Conservation (phyloP, 2,113 vertebrate genomes). For the Hydrochoerus hydrochaeris region DNA sequence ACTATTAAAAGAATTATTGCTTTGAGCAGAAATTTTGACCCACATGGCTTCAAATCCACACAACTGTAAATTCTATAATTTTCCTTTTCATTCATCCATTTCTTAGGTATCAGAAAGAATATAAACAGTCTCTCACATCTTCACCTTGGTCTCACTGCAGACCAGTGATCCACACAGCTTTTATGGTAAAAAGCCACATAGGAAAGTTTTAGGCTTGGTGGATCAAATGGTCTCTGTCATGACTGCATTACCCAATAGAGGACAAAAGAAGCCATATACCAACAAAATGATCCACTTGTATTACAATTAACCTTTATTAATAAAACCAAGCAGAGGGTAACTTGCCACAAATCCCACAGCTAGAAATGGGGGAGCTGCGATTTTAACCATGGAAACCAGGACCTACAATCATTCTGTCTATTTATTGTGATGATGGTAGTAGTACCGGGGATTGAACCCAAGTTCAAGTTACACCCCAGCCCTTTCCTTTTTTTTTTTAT, state of each 20-base stretch:
- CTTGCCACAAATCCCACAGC: not conserved
- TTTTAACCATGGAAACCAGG: not conserved
- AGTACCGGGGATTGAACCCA: not conserved
- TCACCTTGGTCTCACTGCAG: not conserved
- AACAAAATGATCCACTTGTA: not conserved
- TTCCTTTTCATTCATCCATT: not conserved
- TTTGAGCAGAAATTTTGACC: not conserved
- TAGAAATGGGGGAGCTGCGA: not conserved
- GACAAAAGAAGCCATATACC: not conserved
- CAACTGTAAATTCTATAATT: not conserved
- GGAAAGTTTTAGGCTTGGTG: not conserved
- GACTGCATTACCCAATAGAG: not conserved
- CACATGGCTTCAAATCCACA: not conserved
- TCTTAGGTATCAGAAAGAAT: not conserved
- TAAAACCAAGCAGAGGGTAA: not conserved
- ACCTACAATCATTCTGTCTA: not conserved
- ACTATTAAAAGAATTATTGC: not conserved
- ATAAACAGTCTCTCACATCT: not conserved
- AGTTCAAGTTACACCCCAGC: not conserved
- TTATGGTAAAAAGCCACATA: not conserved
- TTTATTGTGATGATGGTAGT: not conserved
- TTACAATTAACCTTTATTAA: not conserved
- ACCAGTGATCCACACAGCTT: not conserved
- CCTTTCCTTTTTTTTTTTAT: not conserved
- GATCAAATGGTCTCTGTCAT: not conserved